These are phyloP conservation scores for Manacus vitellinus DNA, from an alignment of 2,113 vertebrate genomes.

Conservation along the genomic window DNA sequence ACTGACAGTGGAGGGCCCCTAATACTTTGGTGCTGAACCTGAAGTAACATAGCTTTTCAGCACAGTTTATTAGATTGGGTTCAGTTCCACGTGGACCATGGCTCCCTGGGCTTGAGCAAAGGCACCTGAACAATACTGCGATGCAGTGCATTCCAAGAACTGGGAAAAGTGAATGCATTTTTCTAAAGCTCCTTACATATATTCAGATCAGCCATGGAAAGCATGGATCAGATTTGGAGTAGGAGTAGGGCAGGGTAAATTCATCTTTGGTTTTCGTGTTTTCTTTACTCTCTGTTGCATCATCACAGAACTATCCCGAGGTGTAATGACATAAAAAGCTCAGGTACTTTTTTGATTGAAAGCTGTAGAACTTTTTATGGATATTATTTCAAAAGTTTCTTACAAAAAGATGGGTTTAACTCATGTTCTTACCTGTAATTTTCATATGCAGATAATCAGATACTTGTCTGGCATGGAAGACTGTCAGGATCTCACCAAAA, in stretches of 20 bases:
- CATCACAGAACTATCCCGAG: background rate
- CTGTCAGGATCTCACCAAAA: background rate
- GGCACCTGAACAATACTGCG: background rate
- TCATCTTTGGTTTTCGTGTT: background rate
- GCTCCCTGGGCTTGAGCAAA: background rate
- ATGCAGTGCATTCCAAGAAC: background rate
- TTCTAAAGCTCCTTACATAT: background rate
- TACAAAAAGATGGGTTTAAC: background rate
- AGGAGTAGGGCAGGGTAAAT: background rate
- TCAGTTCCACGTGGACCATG: background rate
- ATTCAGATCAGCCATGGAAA: background rate
- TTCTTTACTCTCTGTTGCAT: background rate
- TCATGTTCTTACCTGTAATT: background rate
- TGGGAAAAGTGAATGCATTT: background rate
- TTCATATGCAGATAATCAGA: background rate
- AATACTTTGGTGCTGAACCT: background rate
- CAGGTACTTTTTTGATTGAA: background rate
- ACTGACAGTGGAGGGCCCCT: background rate
- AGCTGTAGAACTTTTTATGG: background rate
- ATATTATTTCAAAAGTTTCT: background rate
- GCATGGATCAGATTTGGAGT: background rate
- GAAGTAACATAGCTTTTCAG: background rate
- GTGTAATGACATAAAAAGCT: background rate
- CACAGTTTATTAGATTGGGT: rapidly evolving
- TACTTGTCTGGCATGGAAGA: background rate